Conservation (phyloP, 2,888 invertebrate genomes). For the Apodemia zela region DNA sequence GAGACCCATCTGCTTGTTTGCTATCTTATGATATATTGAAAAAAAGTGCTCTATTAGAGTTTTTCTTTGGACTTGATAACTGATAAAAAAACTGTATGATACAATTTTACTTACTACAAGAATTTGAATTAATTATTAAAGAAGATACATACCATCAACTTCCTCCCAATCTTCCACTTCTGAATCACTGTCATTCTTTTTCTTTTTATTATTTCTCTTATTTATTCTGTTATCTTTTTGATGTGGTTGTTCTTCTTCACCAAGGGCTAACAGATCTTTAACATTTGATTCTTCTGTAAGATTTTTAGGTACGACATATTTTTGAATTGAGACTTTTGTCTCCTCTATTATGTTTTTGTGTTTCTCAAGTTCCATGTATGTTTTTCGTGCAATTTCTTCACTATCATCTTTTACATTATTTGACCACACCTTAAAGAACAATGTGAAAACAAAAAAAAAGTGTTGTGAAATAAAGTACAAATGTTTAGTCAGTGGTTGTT, state of each 20-base stretch:
- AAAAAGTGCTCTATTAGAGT: too few relatives aligned
- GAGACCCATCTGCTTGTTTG: too few relatives aligned
- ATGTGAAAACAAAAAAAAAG: too few relatives aligned
- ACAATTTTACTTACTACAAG: too few relatives aligned
- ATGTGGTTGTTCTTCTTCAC: slow-evolving; percentile 72
- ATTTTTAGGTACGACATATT: slow-evolving; percentile 56
- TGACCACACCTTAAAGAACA: slow-evolving; percentile 55
- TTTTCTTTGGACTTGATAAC: too few relatives aligned
- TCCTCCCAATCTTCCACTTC: slow-evolving; percentile 88
- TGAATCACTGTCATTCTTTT: slow-evolving; percentile 73
- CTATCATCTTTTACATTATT: slow-evolving; percentile 53
- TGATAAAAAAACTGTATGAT: too few relatives aligned
- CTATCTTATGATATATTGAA: too few relatives aligned
- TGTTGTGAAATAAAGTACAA: too few relatives aligned
- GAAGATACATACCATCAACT: slow-evolving; percentile 79
- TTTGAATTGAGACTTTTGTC: slow-evolving; percentile 77
- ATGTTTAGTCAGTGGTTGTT: too few relatives aligned
- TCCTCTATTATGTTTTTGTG: slow-evolving; percentile 82
- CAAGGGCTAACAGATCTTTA: slow-evolving; percentile 82
- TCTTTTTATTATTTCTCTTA: slow-evolving; percentile 45
- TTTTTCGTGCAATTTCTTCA: slow-evolving; percentile 67
- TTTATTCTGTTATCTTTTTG: slow-evolving; percentile 39
- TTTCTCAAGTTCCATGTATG: slow-evolving; percentile 79
- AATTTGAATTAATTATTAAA: slow-evolving; percentile 2
- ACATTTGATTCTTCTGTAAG: slow-evolving; percentile 69